A percentile compares a stretch with the other conserved stretches of the same genome.
phyloP scores from a whole-genome alignment of 2,888 invertebrate species.

The Scaptomyza flava region DNA sequence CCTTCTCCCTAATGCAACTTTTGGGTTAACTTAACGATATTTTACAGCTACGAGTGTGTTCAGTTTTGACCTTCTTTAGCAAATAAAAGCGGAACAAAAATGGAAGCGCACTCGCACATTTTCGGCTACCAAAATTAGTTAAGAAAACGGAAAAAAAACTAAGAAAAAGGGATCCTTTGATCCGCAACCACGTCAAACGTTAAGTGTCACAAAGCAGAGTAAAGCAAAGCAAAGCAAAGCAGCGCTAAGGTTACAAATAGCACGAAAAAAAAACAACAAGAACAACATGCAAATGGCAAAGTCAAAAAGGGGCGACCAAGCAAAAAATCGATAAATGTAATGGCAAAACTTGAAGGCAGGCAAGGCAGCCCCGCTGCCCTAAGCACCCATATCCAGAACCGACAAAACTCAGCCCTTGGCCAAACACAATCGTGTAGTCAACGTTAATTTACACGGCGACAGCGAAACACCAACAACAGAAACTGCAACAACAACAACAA shows the following conservation, averaged over 20 bases:
- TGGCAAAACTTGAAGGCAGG: constrained; percentile 53
- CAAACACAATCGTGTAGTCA: constrained; percentile 46
- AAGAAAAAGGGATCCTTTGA: constrained; percentile 50
- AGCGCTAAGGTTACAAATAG: constrained; percentile 54
- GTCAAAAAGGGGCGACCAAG: constrained; percentile 28
- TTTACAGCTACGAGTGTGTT: constrained; percentile 11
- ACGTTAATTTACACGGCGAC: constrained; percentile 72
- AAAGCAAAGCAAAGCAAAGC: constrained; percentile 47
- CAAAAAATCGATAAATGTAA: constrained; percentile 71
- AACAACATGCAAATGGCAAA: constrained; percentile 43
- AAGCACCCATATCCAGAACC: not conserved
- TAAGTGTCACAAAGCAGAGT: constrained; percentile 70
- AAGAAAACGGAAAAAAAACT: constrained; percentile 34
- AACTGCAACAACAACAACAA: constrained; percentile 16
- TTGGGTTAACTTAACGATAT: constrained; percentile 21
- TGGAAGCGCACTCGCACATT: constrained; percentile 44
- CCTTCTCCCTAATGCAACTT: not conserved
- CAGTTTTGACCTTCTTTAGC: constrained; percentile 46
- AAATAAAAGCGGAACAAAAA: not conserved
- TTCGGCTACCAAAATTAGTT: constrained; percentile 43
- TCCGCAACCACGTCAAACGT: constrained; percentile 68
- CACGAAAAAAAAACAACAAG: constrained; percentile 17
- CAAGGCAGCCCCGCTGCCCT: constrained; percentile 44
- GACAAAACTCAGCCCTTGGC: constrained; percentile 1
- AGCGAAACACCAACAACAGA: constrained; percentile 27